phyloP scores from a whole-genome alignment of 2,888 invertebrate genomes.

The Tyria jacobaeae region DNA sequence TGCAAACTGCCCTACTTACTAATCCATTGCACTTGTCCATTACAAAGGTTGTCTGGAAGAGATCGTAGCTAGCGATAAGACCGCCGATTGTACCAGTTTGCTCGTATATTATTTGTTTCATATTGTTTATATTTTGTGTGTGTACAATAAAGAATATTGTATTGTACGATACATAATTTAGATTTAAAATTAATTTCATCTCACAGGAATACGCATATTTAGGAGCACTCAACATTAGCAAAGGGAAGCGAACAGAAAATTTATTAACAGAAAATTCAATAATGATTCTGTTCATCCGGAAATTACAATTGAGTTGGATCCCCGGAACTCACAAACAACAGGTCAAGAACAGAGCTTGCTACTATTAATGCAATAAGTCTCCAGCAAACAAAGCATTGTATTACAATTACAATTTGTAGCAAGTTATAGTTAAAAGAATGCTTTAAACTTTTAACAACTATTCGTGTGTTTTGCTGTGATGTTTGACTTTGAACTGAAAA shows the following conservation, averaged over 20 bases:
- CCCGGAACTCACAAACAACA: constrained; percentile 10
- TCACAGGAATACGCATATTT: background rate
- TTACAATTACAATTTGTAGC: background rate
- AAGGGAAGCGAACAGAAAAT: constrained; percentile 2
- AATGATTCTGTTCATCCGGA: constrained; percentile 13
- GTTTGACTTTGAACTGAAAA: background rate
- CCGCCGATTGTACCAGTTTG: too few relatives aligned
- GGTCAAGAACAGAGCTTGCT: constrained; percentile 8
- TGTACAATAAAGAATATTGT: too few relatives aligned
- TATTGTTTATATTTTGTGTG: too few relatives aligned
- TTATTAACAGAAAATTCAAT: constrained; percentile 6
- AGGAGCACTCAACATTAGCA: background rate
- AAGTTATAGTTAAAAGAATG: background rate
- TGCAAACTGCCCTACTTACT: too few relatives aligned
- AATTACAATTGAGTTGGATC: constrained; percentile 18
- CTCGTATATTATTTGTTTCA: too few relatives aligned
- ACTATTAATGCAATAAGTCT: constrained; percentile 4
- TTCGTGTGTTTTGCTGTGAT: background rate
- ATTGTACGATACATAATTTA: background rate
- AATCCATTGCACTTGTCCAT: too few relatives aligned
- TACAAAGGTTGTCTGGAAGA: too few relatives aligned
- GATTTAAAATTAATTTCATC: background rate
- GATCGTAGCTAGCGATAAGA: too few relatives aligned
- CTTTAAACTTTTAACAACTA: background rate
- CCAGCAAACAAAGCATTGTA: background rate